Conservation (phyloP, 53 echinoderm and acorn worm genomes). For the Stichopus horrens region DNA sequence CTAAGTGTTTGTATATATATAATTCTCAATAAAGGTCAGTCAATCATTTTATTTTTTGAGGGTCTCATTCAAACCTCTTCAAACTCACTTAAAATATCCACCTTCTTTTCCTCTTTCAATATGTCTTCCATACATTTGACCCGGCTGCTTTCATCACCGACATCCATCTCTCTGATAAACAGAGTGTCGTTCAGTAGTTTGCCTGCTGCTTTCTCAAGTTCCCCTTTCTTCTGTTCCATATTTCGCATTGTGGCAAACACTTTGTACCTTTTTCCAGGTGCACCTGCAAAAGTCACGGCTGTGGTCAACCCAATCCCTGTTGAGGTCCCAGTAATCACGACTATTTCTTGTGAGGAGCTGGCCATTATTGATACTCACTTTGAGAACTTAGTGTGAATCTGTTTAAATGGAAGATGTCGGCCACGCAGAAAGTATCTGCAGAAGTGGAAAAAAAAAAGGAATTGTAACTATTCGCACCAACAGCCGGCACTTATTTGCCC, state of each 20-base stretch:
- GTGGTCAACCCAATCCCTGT: constrained; percentile 26
- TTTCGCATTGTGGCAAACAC: constrained; percentile 40
- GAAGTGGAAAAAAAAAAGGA: too few relatives aligned
- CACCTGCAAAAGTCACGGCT: constrained; percentile 14
- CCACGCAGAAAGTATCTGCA: too few relatives aligned
- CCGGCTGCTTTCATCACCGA: not conserved
- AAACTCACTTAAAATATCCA: constrained; percentile 30
- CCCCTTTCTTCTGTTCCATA: constrained; percentile 23
- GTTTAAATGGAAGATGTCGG: too few relatives aligned
- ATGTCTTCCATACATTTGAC: constrained; percentile 27
- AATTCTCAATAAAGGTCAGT: too few relatives aligned
- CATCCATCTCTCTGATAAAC: constrained; percentile 30
- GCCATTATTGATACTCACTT: constrained; percentile 1
- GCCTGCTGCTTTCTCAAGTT: constrained; percentile 32
- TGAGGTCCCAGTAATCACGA: constrained; percentile 25
- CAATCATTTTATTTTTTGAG: too few relatives aligned
- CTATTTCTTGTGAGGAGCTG: not conserved
- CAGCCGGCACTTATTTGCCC: too few relatives aligned
- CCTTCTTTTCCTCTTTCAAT: constrained; percentile 22
- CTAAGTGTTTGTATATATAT: too few relatives aligned
- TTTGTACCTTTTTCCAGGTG: constrained; percentile 6
- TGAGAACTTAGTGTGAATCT: too few relatives aligned
- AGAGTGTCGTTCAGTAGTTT: constrained; percentile 17
- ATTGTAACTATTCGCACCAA: too few relatives aligned
- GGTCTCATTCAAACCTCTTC: too few relatives aligned